Conservation (phyloP, 2,797 vertebrate species). For the Cyprinella venusta region DNA sequence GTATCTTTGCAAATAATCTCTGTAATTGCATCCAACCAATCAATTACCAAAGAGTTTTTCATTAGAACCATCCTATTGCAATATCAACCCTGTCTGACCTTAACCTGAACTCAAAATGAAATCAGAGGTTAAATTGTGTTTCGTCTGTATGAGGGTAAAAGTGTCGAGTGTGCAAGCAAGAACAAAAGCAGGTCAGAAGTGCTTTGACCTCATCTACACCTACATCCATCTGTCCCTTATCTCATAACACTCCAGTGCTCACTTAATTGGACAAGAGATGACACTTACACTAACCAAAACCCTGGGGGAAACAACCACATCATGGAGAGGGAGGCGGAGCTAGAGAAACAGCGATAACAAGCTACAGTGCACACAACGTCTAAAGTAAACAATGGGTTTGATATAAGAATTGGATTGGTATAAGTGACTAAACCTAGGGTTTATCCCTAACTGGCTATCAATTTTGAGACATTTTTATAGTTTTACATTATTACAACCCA, state of each 20-base stretch:
- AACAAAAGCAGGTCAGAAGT: conserved; percentile 51
- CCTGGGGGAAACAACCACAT: conserved; percentile 37
- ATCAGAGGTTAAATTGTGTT: conserved; percentile 14
- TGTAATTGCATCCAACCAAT: conserved; percentile 4
- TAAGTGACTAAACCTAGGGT: neutral
- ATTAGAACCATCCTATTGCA: neutral
- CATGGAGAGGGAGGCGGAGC: conserved; percentile 18
- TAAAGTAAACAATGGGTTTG: neutral
- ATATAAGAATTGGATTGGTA: neutral
- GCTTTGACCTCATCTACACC: conserved; percentile 51
- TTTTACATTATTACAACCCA: neutral
- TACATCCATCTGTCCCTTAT: conserved; percentile 45
- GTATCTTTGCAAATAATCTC: conserved; percentile 6
- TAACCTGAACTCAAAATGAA: conserved; percentile 35
- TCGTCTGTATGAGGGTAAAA: conserved; percentile 29
- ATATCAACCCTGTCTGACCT: conserved; percentile 22
- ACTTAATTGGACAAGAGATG: conserved; percentile 50
- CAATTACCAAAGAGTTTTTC: conserved; percentile 13
- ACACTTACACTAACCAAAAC: conserved; percentile 38
- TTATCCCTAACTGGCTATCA: neutral
- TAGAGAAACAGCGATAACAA: neutral
- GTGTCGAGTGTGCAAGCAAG: conserved; percentile 7
- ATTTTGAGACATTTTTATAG: neutral
- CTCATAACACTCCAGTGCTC: conserved; percentile 40
- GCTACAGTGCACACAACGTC: neutral